Evolutionary conservation across 2,888 invertebrate genomes (phyloP).

Genomic region (Octodonta nipae): DNA sequence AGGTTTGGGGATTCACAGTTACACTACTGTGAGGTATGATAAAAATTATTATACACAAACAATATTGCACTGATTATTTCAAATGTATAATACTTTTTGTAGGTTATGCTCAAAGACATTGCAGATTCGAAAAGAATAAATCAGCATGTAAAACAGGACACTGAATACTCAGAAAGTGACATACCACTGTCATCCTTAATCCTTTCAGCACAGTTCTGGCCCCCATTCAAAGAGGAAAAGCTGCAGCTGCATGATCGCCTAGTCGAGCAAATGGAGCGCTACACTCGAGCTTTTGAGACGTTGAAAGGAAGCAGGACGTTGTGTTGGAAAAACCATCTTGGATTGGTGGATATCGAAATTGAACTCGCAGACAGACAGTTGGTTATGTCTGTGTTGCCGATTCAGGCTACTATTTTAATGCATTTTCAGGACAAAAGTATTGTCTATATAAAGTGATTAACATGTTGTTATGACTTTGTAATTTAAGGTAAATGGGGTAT

Average conservation of each 20-base stretch:
- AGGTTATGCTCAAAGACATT: constrained; percentile 84
- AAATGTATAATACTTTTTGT: constrained; percentile 47
- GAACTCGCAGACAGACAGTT: constrained; percentile 66
- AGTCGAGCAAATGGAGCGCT: constrained; percentile 67
- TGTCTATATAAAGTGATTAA: no score
- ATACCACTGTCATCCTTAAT: constrained; percentile 73
- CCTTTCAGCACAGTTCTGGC: constrained; percentile 98
- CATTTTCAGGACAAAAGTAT: constrained; percentile 80
- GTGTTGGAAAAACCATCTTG: constrained; percentile 87
- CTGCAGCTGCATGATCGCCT: constrained; percentile 72
- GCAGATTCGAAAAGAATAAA: constrained; percentile 91
- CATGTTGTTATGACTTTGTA: no score
- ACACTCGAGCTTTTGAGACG: constrained; percentile 81
- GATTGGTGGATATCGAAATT: constrained; percentile 79
- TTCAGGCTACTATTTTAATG: constrained; percentile 86
- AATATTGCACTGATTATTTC: not conserved
- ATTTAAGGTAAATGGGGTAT: constrained; percentile 66
- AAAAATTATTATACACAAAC: constrained; percentile 42
- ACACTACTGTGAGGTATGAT: constrained; percentile 84
- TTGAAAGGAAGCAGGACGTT: constrained; percentile 84
- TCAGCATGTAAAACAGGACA: constrained; percentile 65
- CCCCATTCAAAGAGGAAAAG: constrained; percentile 87
- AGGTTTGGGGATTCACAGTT: constrained; percentile 92
- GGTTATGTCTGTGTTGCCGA: constrained; percentile 76
- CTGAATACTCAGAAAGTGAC: constrained; percentile 36